These are phyloP conservation scores for Halcyon chelicuti DNA, from an alignment of 2,797 vertebrate genomes.

Conservation along the genomic window DNA sequence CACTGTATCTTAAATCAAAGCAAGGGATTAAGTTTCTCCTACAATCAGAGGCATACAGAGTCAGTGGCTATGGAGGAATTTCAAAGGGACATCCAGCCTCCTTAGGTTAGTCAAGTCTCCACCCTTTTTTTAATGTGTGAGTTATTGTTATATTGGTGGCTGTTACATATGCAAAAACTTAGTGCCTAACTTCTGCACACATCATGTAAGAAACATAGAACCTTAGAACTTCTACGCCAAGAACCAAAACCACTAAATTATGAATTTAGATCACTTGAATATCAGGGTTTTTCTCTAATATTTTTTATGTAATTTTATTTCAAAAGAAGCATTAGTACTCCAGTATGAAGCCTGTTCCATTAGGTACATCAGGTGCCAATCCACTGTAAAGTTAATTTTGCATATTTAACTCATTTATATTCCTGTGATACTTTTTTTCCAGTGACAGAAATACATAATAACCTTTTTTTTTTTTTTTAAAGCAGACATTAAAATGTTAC, in stretches of 20 bases:
- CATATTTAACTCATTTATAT: neutral
- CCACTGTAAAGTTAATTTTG: neutral
- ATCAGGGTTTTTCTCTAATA: neutral
- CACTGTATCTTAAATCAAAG: neutral
- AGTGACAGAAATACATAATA: neutral
- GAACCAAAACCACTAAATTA: neutral
- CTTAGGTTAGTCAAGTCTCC: neutral
- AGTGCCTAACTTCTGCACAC: neutral
- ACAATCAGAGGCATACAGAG: neutral
- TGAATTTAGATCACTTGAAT: neutral
- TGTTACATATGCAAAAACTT: neutral
- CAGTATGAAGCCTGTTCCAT: neutral
- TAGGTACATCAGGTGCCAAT: neutral
- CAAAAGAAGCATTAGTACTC: neutral
- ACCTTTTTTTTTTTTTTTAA: neutral
- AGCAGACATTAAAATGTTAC: neutral
- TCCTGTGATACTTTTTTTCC: neutral
- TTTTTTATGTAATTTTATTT: neutral
- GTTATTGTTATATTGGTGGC: neutral
- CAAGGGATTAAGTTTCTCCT: neutral
- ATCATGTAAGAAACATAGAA: neutral
- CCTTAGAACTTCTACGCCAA: neutral
- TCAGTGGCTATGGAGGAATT: neutral
- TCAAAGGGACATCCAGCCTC: neutral
- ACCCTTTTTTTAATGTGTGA: neutral